Conservation (phyloP, 2,113 vertebrate species). For the Vireo altiloquus region DNA sequence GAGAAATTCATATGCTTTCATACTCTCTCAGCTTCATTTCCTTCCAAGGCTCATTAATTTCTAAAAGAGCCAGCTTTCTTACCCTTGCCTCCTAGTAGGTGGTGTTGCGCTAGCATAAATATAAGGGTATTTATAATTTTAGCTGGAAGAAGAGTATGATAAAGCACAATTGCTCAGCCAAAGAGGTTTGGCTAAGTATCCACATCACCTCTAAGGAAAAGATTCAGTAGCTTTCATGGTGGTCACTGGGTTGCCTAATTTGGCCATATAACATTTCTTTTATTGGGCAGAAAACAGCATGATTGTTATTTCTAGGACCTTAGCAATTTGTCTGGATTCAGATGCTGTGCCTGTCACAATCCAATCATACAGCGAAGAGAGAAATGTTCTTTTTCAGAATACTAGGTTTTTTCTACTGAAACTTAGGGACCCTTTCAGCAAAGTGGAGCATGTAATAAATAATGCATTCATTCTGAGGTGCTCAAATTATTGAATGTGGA, state of each 20-base stretch:
- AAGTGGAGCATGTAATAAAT: neutral
- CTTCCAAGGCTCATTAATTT: slow-evolving; percentile 67
- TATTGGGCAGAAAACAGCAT: neutral
- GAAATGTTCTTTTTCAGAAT: neutral
- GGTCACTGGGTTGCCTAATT: slow-evolving; percentile 8
- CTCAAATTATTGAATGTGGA: neutral
- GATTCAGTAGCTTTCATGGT: neutral
- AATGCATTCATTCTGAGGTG: neutral
- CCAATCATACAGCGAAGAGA: neutral
- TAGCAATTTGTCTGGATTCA: slow-evolving; percentile 1
- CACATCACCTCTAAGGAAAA: slow-evolving; percentile 9
- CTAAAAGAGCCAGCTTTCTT: slow-evolving; percentile 64
- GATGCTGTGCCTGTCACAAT: neutral
- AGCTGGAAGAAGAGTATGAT: slow-evolving; percentile 38
- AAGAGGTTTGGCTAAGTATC: slow-evolving; percentile 45
- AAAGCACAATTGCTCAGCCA: slow-evolving; percentile 17
- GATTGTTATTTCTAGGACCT: neutral
- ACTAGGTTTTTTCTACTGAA: neutral
- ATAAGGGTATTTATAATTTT: slow-evolving; percentile 39
- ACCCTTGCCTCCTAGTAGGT: slow-evolving; percentile 57
- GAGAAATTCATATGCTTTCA: slow-evolving; percentile 61
- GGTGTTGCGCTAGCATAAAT: slow-evolving; percentile 58
- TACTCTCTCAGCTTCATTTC: slow-evolving; percentile 65
- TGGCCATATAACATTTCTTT: neutral
- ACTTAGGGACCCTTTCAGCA: neutral